These are phyloP conservation scores for Phymanthus crucifer DNA, from an alignment of 92 coral and sea anemone genomes.

Conservation along the genomic window DNA sequence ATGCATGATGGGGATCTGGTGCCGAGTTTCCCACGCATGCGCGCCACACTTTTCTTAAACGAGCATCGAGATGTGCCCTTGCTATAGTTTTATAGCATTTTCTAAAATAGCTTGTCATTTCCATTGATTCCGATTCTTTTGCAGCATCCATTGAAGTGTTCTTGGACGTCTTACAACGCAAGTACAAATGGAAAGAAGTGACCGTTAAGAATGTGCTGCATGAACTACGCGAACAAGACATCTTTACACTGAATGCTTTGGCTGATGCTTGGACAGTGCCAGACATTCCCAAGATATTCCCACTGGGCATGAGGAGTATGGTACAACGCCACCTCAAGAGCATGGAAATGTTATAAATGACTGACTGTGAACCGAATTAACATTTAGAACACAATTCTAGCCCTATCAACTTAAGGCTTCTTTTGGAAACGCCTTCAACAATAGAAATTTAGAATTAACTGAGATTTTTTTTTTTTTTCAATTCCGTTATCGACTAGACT, in stretches of 20 bases:
- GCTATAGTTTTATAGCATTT: too few species aligned
- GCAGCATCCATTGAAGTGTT: slow-evolving; percentile 26
- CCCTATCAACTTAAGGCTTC: too few species aligned
- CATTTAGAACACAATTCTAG: too few species aligned
- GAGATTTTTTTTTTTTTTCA: too few species aligned
- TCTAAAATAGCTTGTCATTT: background rate
- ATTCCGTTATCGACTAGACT: too few species aligned
- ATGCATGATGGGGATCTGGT: too few species aligned
- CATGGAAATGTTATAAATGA: slow-evolving; percentile 28
- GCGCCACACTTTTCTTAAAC: too few species aligned
- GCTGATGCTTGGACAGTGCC: slow-evolving; percentile 43
- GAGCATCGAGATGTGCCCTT: too few species aligned
- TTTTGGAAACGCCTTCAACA: too few species aligned
- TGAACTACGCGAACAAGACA: slow-evolving; percentile 48
- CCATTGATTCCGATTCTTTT: background rate
- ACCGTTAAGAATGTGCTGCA: slow-evolving; percentile 20
- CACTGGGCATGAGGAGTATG: slow-evolving; percentile 55
- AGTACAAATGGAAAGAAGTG: slow-evolving; percentile 41
- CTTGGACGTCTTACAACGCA: slow-evolving; percentile 34
- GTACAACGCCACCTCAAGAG: slow-evolving; percentile 48
- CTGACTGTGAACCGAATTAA: background rate
- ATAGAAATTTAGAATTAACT: too few species aligned
- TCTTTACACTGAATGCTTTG: slow-evolving; percentile 50
- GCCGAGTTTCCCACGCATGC: too few species aligned
- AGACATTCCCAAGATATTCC: slow-evolving; percentile 1